Evolutionary conservation across 2,113 vertebrate genomes (phyloP).

Genomic region (Mirza zaza): DNA sequence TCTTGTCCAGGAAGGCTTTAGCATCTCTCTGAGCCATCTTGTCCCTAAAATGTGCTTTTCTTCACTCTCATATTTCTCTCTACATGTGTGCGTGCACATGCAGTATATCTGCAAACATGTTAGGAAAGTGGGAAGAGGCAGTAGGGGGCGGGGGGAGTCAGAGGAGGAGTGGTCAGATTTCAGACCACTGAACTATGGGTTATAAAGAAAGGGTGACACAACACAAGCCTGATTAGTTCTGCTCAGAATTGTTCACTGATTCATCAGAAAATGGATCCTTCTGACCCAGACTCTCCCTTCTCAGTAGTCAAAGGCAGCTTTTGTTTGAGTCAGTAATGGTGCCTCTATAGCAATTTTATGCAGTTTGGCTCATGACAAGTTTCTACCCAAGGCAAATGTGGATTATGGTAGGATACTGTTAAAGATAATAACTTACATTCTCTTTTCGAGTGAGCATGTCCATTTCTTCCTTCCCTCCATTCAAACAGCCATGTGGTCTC

Average conservation of each 20-base stretch:
- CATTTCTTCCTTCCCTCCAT: not conserved
- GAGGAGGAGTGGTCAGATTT: not conserved
- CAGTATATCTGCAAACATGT: not conserved
- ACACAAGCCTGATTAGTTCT: not conserved
- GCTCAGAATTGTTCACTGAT: not conserved
- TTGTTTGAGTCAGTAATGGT: not conserved
- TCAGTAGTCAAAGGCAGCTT: constrained; percentile 30
- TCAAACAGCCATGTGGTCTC: not conserved
- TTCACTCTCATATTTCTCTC: not conserved
- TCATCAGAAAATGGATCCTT: constrained; percentile 57
- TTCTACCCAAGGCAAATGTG: not conserved
- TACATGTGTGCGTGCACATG: accelerated
- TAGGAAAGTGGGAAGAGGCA: not conserved
- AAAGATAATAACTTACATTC: not conserved
- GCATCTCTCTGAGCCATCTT: not conserved
- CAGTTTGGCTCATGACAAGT: not conserved
- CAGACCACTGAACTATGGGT: not conserved
- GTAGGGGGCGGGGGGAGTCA: not conserved
- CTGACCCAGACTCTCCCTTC: constrained; percentile 2
- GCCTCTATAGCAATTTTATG: not conserved
- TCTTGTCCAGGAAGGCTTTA: not conserved
- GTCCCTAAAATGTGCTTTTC: not conserved
- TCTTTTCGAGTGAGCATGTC: not conserved
- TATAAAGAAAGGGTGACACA: not conserved
- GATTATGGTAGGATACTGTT: not conserved